Base-by-base conservation (phyloP, 2,797 vertebrate genomes). In the Sebastes vulpes region DNA sequence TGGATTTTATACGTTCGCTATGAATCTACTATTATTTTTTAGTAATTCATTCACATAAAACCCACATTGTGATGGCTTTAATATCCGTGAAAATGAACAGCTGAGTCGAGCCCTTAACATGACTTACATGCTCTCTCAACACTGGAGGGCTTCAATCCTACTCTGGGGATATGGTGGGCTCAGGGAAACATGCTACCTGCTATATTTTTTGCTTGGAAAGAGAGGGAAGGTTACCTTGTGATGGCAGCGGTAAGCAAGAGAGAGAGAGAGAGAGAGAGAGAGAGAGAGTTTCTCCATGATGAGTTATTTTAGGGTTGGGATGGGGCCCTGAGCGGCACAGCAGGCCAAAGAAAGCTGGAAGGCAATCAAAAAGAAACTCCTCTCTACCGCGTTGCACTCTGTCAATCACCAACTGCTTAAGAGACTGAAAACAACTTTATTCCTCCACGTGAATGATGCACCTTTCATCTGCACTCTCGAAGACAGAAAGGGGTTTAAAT, bases 341-440 rank as follows among this genome's bases (percentile, higher is more conserved):
- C 92, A 84, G 88, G 92, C 90, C 85, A 92, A 94, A 85, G 85
- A 93, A 94, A 92, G 86, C 90, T 94, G 94, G 91, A 95, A 89
- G 75, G 77, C 74, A 92, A 92, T 94, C 92, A 94, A 89, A 93
- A 91, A 91, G 84, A 92, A 94, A 87, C 81, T 85, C 78, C 59
- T 88, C 74, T 87, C 79, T 16, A 70, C 84, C n/a, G 9, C 75
- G 26, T 81, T 82, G 93, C 81, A 84, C 67, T 88, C 84, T 84
- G 89, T 95, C 92, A 90, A 84, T 93, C 90, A 91, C 72, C 35
- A 52, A 67, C 75, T 81, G 68, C 87, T 87, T 84, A 86, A 78
- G 88, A 92, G 84, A 89, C 79, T 83, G 82, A 91, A 92, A 94
- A 93, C 88, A 90, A 91, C 93, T 91, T 86, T 69, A 92, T 92